These are phyloP conservation scores for Drosophila kanekoi DNA, from an alignment of 2,888 invertebrate genomes.

Conservation along the genomic window DNA sequence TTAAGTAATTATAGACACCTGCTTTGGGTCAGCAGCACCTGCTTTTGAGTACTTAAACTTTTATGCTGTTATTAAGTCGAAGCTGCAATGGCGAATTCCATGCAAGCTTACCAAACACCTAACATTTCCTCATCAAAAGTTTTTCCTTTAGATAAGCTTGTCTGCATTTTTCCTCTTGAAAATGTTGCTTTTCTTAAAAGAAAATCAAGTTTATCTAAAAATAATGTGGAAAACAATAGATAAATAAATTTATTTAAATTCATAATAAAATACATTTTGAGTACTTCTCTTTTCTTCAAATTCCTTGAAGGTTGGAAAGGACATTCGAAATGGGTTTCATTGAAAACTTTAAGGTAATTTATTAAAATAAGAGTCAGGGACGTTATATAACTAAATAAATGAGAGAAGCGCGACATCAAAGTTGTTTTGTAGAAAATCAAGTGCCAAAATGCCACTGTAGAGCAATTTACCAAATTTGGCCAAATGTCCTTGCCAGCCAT, in stretches of 20 bases:
- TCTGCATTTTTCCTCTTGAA: too few species aligned
- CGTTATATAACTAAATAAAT: too few species aligned
- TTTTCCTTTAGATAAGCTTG: neutral
- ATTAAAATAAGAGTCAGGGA: too few species aligned
- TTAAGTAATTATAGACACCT: constrained; percentile 64
- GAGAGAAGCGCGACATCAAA: constrained; percentile 1
- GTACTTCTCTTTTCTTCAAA: too few species aligned
- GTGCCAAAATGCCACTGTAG: constrained; percentile 19
- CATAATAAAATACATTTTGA: too few species aligned
- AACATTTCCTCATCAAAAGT: neutral
- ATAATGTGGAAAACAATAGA: too few species aligned
- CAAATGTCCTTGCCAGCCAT: constrained; percentile 28
- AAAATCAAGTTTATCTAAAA: too few species aligned
- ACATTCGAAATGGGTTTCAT: too few species aligned
- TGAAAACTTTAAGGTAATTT: too few species aligned
- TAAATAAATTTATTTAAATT: too few species aligned
- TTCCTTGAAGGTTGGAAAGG: too few species aligned
- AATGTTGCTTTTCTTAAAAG: too few species aligned
- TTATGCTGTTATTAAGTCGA: constrained; percentile 15
- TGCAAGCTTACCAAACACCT: neutral
- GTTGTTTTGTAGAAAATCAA: constrained; percentile 13
- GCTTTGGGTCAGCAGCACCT: constrained; percentile 26
- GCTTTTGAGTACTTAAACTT: constrained; percentile 26
- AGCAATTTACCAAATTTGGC: neutral
- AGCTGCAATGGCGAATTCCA: neutral